Evolutionary conservation across 2,888 invertebrate genomes (phyloP), one percentile per base, ranked within the genome.

Genomic region (Tetragonula carbonaria): DNA sequence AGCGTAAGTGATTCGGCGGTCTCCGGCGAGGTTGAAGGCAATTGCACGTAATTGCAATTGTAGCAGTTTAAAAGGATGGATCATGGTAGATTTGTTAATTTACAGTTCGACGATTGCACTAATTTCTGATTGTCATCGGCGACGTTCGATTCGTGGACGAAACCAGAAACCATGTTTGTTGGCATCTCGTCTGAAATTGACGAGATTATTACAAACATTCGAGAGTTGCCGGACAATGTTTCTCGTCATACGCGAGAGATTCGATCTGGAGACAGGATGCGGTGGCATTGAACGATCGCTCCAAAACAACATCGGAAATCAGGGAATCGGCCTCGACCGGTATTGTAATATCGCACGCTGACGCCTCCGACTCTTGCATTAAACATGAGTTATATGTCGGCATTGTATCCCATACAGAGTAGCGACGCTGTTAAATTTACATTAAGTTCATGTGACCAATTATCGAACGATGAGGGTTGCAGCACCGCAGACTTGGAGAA

Each of bases 361-460:
- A 79, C 85, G 82, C 85, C 79, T 85, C 83, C 68, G 78, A 70
- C 78, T 86, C 77, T 66, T 91, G 87, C 89, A 91, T 91, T 91
- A 91, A 89, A 89, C 91, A 91, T 91, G 90, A 91, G 90, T 78
- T 84, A 86, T 86, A 85, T 81, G 85, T 87, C 86, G 80, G 86
- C 87, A 91, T 91, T 91, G 90, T 88, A 78, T 78, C 75, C 88
- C 82, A 84, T 86, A 87, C 85, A 86, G 84, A 86, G 74, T 45
- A 77, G 62, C 45, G 74, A 14, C 83, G 84, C 76, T 74, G 78
- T 87, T 90, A 88, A 92, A 92, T 92, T 91, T 91, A 91, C 92
- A 92, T 92, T 91, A 91, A 85, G 88, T 88, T 91, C 90, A 85
- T 91, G 89, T 68, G 87, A 80, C 80, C 86, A 82, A 87, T 91